phyloP scores from a whole-genome alignment of 92 coral and sea anemone genomes.

The Palythoa heliodiscus region DNA sequence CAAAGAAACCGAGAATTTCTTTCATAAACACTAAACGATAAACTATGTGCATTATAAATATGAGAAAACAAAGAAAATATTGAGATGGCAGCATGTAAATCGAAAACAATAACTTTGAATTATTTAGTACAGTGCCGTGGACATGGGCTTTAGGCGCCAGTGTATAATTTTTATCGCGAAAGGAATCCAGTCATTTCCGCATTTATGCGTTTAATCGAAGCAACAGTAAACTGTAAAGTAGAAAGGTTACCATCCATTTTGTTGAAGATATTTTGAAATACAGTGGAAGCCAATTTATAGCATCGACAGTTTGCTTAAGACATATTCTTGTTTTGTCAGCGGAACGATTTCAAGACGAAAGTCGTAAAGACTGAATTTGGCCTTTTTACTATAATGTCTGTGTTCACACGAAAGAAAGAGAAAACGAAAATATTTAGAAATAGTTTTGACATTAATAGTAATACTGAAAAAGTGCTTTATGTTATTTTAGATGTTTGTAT shows the following conservation, averaged over 20 bases:
- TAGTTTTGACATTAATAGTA: not conserved
- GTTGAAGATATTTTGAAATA: not conserved
- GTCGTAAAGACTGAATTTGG: not conserved
- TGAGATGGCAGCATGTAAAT: slow-evolving; percentile 7
- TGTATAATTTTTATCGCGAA: not conserved
- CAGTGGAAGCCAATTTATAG: not conserved
- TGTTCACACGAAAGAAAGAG: not conserved
- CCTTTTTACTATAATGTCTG: not conserved
- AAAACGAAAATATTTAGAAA: not conserved
- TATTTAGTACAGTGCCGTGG: not conserved
- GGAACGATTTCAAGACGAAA: not conserved
- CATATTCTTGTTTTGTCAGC: not conserved
- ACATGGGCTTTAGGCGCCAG: not conserved
- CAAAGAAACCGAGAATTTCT: slow-evolving; percentile 28
- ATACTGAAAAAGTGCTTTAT: not conserved
- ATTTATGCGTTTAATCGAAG: not conserved
- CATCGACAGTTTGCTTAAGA: not conserved
- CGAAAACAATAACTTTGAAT: not conserved
- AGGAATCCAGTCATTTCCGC: not conserved
- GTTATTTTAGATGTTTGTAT: not conserved
- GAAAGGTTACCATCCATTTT: not conserved
- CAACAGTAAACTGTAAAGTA: not conserved
- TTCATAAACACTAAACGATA: slow-evolving; percentile 33
- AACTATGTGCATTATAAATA: slow-evolving; percentile 13
- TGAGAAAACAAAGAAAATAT: slow-evolving; percentile 33